Evolutionary conservation across 2,888 invertebrate genomes (phyloP), one percentile per base, ranked within the genome.

Genomic region (Hylaea fasciaria): DNA sequence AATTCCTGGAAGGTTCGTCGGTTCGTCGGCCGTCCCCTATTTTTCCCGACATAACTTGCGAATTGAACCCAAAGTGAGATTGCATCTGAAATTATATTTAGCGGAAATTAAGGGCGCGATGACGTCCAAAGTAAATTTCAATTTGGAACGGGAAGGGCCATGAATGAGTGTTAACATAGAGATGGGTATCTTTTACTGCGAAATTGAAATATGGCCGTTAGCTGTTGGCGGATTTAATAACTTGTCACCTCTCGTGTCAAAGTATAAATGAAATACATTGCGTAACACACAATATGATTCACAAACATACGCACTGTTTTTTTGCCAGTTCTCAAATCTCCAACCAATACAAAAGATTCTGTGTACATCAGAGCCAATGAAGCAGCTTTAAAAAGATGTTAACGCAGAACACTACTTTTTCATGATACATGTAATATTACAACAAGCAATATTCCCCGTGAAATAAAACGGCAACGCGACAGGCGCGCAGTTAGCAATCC

Each of bases 51-150:
- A 70, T 72, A 76, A 69, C 78, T 78, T 66, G 60, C 66, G 74
- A 85, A 83, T 83, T 83, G 83, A 86, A 84, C 82, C 81, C 81
- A 78, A 80, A 77, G 79, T 79, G 81, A 85, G 86, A 89, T 89
- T 87, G 85, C 83, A 87, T 89, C 84, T 83, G 72, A 83, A 87
- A 89, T 87, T 85, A 86, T 86, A 86, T 86, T 88, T 82, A 82
- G 82, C 85, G 88, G 85, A 89, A 89, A 88, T 89, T 87, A 89
- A 87, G 83, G 83, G 83, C 77, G 76, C 78, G 82, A 77, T 83
- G 82, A 79, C 81, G 83, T 81, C 78, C 81, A 80, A 87, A 86
- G 88, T 87, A 85, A 86, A 87, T 87, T 89, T 85, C 84, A 86
- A 87, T 89, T 89, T 85, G 79, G 17, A 81, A 80, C 81, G 80